phyloP scores from a whole-genome alignment of 1,140 invertebrate genomes.

The Psix sp. region DNA sequence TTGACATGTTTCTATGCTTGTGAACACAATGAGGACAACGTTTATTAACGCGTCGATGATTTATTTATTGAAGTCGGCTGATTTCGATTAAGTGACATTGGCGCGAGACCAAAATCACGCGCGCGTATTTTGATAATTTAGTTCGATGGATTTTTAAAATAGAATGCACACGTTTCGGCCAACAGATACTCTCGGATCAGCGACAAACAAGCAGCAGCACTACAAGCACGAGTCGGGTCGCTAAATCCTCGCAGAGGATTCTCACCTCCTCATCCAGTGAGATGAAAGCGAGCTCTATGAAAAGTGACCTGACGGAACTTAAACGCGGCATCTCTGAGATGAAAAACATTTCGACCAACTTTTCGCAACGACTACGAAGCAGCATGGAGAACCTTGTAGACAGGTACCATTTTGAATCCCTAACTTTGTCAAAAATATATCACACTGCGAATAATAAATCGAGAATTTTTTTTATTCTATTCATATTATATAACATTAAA shows the following conservation, averaged over 20 bases:
- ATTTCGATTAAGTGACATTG: conserved; percentile 33
- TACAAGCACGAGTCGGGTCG: conserved; percentile 57
- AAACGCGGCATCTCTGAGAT: conserved; percentile 79
- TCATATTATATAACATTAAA: too few species aligned
- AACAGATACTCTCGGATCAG: conserved; percentile 61
- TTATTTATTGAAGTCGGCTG: conserved; percentile 22
- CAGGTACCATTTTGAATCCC: too few species aligned
- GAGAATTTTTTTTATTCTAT: too few species aligned
- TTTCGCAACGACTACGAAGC: conserved; percentile 69
- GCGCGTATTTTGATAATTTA: conserved; percentile 45
- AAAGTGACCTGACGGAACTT: conserved; percentile 78
- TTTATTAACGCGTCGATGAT: conserved; percentile 12
- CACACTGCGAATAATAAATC: too few species aligned
- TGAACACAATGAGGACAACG: neutral
- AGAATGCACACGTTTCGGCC: conserved; percentile 43
- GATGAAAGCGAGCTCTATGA: conserved; percentile 77
- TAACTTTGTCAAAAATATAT: too few species aligned
- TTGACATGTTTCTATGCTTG: too few species aligned
- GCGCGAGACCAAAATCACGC: conserved; percentile 39
- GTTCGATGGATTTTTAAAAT: conserved; percentile 54
- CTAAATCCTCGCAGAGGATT: conserved; percentile 67
- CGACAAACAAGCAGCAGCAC: conserved; percentile 57
- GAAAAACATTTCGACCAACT: conserved; percentile 78
- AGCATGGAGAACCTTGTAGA: conserved; percentile 75
- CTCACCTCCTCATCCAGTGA: conserved; percentile 73